phyloP scores from a whole-genome alignment of 2,888 invertebrate species.

The Hyposoter didymator region DNA sequence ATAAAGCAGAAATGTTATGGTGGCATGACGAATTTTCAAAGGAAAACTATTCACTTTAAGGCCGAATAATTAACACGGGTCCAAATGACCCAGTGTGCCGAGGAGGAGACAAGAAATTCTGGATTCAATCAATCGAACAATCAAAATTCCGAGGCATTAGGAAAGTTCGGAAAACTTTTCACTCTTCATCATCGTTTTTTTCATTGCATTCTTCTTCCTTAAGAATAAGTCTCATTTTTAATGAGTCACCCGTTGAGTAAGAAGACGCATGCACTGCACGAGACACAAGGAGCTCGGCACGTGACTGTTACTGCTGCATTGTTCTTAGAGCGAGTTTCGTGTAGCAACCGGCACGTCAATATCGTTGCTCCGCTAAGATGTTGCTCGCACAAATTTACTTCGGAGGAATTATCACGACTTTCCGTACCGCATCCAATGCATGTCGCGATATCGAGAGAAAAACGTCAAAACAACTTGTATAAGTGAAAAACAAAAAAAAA shows the following conservation, averaged over 20 bases:
- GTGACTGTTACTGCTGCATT: slow-evolving; percentile 64
- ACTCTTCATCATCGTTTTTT: neutral
- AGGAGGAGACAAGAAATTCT: neutral
- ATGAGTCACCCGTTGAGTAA: slow-evolving; percentile 55
- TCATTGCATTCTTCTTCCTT: slow-evolving; percentile 2
- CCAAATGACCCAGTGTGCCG: too few species aligned
- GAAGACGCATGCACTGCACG: slow-evolving; percentile 57
- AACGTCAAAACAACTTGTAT: too few species aligned
- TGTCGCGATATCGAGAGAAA: neutral
- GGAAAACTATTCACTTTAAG: too few species aligned
- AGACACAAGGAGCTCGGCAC: slow-evolving; percentile 65
- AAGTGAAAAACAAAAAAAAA: too few species aligned
- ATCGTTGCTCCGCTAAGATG: slow-evolving; percentile 9
- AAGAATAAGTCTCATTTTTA: slow-evolving; percentile 12
- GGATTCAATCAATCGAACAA: neutral
- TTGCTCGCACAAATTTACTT: neutral
- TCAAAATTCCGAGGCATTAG: neutral
- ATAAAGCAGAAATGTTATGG: too few species aligned
- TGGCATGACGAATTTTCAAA: too few species aligned
- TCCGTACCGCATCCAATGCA: neutral
- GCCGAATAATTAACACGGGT: too few species aligned
- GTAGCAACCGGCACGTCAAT: slow-evolving; percentile 63
- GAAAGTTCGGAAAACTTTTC: neutral
- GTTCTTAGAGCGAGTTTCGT: slow-evolving; percentile 19
- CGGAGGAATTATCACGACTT: neutral